These are phyloP conservation scores for Diplodus sargus DNA, from an alignment of 2,797 vertebrate genomes.

Conservation along the genomic window DNA sequence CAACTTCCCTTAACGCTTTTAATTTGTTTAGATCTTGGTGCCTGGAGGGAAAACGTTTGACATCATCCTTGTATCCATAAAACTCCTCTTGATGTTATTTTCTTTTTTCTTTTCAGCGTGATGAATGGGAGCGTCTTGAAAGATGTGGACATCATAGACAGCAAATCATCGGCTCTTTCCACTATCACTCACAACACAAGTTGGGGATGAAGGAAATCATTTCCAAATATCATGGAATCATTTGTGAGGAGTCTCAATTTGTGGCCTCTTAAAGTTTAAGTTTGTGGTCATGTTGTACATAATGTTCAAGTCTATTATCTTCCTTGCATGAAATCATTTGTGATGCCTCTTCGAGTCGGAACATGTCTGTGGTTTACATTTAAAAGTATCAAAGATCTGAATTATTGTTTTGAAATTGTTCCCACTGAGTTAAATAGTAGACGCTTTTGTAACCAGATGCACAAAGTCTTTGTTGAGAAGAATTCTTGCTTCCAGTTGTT, in stretches of 20 bases:
- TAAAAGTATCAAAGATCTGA: too few relatives aligned
- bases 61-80: neutral
- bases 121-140: conserved; percentile 4
- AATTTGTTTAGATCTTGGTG: neutral
- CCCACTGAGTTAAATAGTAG: too few relatives aligned
- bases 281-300: neutral
- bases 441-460: too few relatives aligned
- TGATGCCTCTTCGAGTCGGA: too few relatives aligned
- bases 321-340: neutral
- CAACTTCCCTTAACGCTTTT: neutral
- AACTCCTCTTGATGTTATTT: neutral
- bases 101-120: neutral
- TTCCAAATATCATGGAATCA: neutral
- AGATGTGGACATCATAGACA: conserved; percentile 2
- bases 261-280: neutral
- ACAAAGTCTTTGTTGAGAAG: too few relatives aligned
- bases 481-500: too few relatives aligned
- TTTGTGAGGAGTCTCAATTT: too few relatives aligned
- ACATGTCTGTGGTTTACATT: neutral
- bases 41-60: neutral
- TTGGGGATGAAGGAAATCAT: neutral
- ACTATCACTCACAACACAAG: neutral
- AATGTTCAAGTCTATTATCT: neutral
- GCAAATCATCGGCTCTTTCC: neutral
- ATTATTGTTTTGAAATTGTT: too few relatives aligned